Base-by-base conservation (phyloP, 2,113 vertebrate species). In the Microcebus murinus region DNA sequence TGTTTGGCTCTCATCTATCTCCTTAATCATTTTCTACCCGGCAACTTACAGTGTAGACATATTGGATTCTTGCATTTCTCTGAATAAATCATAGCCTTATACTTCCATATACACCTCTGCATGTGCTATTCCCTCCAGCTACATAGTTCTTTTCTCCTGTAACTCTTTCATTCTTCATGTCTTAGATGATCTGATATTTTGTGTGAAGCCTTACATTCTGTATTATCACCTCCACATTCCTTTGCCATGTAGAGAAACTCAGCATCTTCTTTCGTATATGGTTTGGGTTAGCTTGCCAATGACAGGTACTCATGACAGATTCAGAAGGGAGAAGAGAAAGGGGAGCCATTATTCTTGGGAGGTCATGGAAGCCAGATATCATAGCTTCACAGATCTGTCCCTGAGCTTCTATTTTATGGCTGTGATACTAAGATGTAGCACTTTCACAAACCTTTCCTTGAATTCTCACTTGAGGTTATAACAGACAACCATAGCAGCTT, bases 41-140 rank as follows among this genome's bases (percentile, higher is more conserved):
- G 13, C 29, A 73, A 84, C 6, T 79, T 68, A 79, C n/a, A 74
- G 2, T 88, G 14, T 8, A 84, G 59, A 76, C 27, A 45, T 25
- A 70, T 0, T 71, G 8, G 57, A 90, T 52, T 81, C 18, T 70
- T 89, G 21, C 70, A 91, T 85, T 93, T 93, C 17, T 25, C 23
- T 82, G 29, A 93, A 48, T 86, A 79, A 96, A 36, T 57, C 39
- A 68, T n/a, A 86, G 20, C 77, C n/a, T 87, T 91, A 29, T 29
- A 93, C 7, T 6, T 87, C 27, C 39, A 74, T 1, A 31, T 59
- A 34, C 1, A 39, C 57, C 80, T 70, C 55, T 59, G 17, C 23
- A 88, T 34, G 27, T 65, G 42, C 21, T 76, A 59, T n/a, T 88
- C 14, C 61, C 21, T 52, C 6, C 29, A 45, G 59, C 57, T 82